Evolutionary conservation across 1,140 invertebrate genomes (phyloP).

Genomic region (Anadara kagoshimensis): DNA sequence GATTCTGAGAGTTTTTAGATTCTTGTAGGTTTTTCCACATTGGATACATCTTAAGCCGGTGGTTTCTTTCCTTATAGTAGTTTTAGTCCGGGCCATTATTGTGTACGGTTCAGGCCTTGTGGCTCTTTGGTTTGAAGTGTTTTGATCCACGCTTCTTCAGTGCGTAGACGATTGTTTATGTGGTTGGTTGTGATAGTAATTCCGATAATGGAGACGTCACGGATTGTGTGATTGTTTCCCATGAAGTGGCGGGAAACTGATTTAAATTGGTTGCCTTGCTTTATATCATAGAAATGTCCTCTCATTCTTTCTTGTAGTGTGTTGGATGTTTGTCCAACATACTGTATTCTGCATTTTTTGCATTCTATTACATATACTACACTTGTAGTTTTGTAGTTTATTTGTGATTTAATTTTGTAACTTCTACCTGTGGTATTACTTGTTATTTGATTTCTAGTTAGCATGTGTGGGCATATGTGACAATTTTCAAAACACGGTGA

Average conservation of each 20-base stretch:
- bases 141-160: neutral
- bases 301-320: slow-evolving; percentile 5
- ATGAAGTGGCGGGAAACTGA: slow-evolving; percentile 1
- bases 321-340: too few species aligned
- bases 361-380: slow-evolving; percentile 9
- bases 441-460: too few species aligned
- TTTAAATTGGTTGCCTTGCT: neutral
- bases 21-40: too few species aligned
- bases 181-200: neutral
- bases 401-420: too few species aligned
- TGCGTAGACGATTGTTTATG: neutral
- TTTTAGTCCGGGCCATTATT: too few species aligned
- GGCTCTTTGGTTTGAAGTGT: neutral
- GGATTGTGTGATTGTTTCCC: neutral
- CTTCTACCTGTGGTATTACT: too few species aligned
- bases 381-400: neutral
- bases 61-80: too few species aligned
- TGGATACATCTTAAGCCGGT: too few species aligned
- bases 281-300: neutral
- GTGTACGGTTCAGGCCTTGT: too few species aligned
- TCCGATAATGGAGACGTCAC: slow-evolving; percentile 6
- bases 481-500: too few species aligned
- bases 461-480: too few species aligned
- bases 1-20: too few species aligned
- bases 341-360: slow-evolving; percentile 2